Evolutionary conservation across 2,888 invertebrate species (phyloP).

Genomic region (Sylvicola fuscatus): DNA sequence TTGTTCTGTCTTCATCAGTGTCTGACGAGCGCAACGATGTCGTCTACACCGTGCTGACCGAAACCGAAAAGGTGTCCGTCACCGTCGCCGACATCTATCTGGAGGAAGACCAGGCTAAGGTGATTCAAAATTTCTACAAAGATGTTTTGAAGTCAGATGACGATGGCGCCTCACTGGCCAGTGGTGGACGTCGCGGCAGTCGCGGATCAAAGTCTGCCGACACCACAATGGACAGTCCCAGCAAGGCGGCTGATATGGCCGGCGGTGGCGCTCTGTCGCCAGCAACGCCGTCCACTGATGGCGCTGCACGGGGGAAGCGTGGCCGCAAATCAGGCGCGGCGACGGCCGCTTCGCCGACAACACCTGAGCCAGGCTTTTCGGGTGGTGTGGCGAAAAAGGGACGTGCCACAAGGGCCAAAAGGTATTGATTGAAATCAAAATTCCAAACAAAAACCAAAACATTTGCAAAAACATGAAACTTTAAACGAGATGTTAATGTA

Average conservation of each 20-base stretch:
- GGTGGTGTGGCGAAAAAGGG: conserved; percentile 9
- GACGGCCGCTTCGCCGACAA: conserved; percentile 6
- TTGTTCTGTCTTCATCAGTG: conserved; percentile 26
- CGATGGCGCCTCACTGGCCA: conserved; percentile 1
- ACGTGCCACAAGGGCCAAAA: conserved; percentile 10
- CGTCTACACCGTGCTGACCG: conserved; percentile 10
- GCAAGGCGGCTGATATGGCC: too few species aligned
- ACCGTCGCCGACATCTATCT: conserved; percentile 32
- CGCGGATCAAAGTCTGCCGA: too few species aligned
- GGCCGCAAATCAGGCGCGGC: conserved; percentile 7
- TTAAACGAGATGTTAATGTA: too few species aligned
- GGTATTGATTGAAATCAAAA: conserved; percentile 11
- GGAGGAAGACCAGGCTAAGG: conserved; percentile 33
- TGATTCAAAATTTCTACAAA: conserved; percentile 22
- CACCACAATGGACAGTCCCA: too few species aligned
- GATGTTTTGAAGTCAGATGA: conserved; percentile 6
- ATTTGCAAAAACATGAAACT: conserved; percentile 2
- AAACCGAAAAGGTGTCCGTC: conserved; percentile 28
- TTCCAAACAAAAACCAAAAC: conserved; percentile 5
- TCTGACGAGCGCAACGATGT: conserved; percentile 3
- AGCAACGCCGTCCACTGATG: conserved; percentile 30
- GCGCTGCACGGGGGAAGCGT: conserved; percentile 19
- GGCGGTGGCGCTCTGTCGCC: conserved; percentile 13
- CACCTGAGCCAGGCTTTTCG: conserved; percentile 12
- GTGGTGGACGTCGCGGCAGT: too few species aligned